Percentiles rank a stretch among this genome's conserved stretches.
phyloP scores from a whole-genome alignment of 1,140 invertebrate species.

The Bombus cullumanus region DNA sequence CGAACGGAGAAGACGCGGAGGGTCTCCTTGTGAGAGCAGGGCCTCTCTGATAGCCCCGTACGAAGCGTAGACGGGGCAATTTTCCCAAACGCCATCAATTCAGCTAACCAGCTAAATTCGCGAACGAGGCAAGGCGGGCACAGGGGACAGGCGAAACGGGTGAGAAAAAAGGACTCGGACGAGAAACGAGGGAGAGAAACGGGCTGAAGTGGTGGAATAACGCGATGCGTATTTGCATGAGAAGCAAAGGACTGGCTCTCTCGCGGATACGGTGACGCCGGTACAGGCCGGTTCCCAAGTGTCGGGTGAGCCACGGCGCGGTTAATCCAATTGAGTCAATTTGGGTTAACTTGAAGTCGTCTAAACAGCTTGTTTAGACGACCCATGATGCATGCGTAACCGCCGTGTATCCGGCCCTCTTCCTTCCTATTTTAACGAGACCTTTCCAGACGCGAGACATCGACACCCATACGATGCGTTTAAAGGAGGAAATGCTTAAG shows the following conservation, averaged over 20 bases:
- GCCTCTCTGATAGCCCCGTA: constrained; percentile 26
- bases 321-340: constrained; percentile 83
- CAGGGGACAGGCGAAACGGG: constrained; percentile 42
- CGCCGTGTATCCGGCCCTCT: constrained; percentile 72
- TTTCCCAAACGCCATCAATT: constrained; percentile 71
- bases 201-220: constrained; percentile 62
- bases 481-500: background rate
- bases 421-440: constrained; percentile 69
- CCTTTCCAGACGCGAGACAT: constrained; percentile 34
- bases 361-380: constrained; percentile 82
- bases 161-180: constrained; percentile 55
- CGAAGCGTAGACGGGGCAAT: constrained; percentile 63
- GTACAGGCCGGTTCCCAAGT: constrained; percentile 81
- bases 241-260: constrained; percentile 77
- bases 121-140: constrained; percentile 65
- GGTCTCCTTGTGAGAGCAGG: constrained; percentile 32
- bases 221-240: constrained; percentile 79
- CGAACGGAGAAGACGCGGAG: constrained; percentile 19
- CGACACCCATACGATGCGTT: constrained; percentile 15
- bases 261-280: constrained; percentile 72
- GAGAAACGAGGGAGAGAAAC: constrained; percentile 33
- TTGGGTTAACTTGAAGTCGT: constrained; percentile 83
- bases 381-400: constrained; percentile 74
- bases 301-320: constrained; percentile 78
- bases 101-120: constrained; percentile 70